phyloP scores from a whole-genome alignment of 2,797 vertebrate genomes.

The Luscinia megarhynchos region DNA sequence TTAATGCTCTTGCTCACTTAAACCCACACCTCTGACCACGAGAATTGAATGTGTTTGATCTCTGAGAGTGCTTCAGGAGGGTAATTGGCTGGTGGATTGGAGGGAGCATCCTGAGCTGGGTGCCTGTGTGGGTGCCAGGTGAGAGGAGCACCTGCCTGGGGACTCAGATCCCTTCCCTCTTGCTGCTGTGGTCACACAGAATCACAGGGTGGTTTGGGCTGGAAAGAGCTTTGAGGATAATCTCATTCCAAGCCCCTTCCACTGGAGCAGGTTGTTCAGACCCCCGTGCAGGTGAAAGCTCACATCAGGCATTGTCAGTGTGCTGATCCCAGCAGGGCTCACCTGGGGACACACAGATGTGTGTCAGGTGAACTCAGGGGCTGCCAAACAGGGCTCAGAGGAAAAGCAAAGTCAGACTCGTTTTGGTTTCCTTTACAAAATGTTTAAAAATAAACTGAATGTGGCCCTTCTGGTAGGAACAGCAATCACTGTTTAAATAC shows the following conservation, averaged over 20 bases:
- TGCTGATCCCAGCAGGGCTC: not conserved
- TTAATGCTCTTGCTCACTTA: not conserved
- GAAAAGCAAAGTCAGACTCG: not conserved
- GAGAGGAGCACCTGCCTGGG: not conserved
- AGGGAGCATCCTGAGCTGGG: not conserved
- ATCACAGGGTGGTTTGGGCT: not conserved
- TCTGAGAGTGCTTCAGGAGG: not conserved
- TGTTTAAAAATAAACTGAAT: constrained; percentile 50
- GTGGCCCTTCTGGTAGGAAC: constrained; percentile 48
- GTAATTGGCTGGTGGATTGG: not conserved
- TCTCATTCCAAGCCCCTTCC: not conserved
- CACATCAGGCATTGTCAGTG: not conserved
- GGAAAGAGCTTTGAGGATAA: not conserved
- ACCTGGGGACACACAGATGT: not conserved
- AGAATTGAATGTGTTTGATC: constrained; percentile 31
- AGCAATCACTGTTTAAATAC: constrained; percentile 56
- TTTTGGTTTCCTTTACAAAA: constrained; percentile 31
- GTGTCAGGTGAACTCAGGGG: not conserved
- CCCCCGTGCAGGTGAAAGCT: not conserved
- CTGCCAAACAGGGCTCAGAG: not conserved
- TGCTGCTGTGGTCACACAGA: not conserved
- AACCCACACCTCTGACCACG: constrained; percentile 12
- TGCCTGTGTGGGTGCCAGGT: not conserved
- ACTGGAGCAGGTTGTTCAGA: not conserved
- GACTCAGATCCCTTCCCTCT: not conserved